Base-by-base conservation (phyloP, 37 sponge, comb jelly and placozoan species). In the Ephydatia muelleri region DNA sequence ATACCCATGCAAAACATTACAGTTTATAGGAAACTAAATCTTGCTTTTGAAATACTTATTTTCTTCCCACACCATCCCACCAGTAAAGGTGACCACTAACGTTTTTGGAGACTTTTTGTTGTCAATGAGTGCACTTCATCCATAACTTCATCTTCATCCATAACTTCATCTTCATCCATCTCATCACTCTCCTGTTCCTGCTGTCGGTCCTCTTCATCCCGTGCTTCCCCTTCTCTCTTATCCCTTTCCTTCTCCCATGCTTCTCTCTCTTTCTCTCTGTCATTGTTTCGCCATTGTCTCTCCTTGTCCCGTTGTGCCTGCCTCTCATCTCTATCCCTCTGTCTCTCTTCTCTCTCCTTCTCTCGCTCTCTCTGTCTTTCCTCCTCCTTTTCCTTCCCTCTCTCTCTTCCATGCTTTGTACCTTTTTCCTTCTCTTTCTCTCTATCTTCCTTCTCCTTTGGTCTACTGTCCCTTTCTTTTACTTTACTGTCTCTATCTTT, bases 171-270 rank as follows among this genome's bases (percentile, higher is more conserved):
- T 16, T 57, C 57, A 11, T 57, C 57, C 57, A 57, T 11, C 19
- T 57, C 57, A 57, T 57, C 57, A 57, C 57, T 57, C 16, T 5
- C 57, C 16, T 57, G 57, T 11, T 57, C 57, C 57, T 57, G 57
- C 57, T 57, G 57, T 21, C 16, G 43, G 5, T 32, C 33, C 5
- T 73, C 74, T 73, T 33, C 9, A 31, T 73, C 25, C 2, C 5
- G 9, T 6, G 4, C 28, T 28, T 64, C 81, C 38, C 82, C 14
- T 29, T 25, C 37, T 23, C 47, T 39, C 29, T 43, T 49, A 37
- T 38, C 70, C 38, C 82, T 70, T n/a, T 70, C 72, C 29, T 48
- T 47, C 38, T 70, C 30, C 38, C 82, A 29, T 38, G 38, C 72
- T 70, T 82, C 40, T 65, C 68, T 67, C n/a, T 65, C 57, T n/a